Conservation (phyloP, 2,113 vertebrate genomes). For the Upupa epops region DNA sequence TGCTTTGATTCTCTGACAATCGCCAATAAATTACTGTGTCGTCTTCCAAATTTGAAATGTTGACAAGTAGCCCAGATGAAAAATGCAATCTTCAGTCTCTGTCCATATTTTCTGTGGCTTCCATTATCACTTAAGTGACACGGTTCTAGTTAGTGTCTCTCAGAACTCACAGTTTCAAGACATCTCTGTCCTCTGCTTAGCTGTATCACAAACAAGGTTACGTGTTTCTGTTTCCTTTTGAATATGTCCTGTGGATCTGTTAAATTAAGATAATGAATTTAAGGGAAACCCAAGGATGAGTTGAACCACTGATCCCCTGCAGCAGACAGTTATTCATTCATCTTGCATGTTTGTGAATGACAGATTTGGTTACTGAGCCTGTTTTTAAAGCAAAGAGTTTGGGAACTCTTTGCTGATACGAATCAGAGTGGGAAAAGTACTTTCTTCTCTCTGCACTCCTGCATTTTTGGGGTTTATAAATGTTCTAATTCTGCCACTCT, state of each 20-base stretch:
- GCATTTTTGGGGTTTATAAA: background rate
- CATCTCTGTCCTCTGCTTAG: background rate
- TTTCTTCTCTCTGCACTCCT: background rate
- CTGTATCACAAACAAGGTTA: background rate
- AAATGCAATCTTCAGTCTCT: background rate
- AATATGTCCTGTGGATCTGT: background rate
- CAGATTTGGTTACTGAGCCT: background rate
- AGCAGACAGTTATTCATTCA: background rate
- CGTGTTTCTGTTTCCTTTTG: background rate
- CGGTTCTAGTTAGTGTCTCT: background rate
- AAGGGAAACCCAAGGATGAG: background rate
- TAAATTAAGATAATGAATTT: slow-evolving; percentile 1
- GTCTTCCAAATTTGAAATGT: slow-evolving; percentile 5
- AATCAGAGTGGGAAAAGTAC: background rate
- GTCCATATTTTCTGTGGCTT: background rate
- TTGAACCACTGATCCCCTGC: background rate
- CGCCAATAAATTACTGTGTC: slow-evolving; percentile 3
- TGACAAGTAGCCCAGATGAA: background rate
- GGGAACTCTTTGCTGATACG: rapidly evolving
- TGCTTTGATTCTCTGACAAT: background rate
- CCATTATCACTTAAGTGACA: background rate
- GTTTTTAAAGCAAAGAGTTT: background rate
- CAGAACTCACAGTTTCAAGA: background rate
- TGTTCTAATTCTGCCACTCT: background rate
- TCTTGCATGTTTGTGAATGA: background rate